These are phyloP conservation scores for Eudyptes chrysolophus DNA, from an alignment of 2,113 vertebrate genomes.

Conservation along the genomic window DNA sequence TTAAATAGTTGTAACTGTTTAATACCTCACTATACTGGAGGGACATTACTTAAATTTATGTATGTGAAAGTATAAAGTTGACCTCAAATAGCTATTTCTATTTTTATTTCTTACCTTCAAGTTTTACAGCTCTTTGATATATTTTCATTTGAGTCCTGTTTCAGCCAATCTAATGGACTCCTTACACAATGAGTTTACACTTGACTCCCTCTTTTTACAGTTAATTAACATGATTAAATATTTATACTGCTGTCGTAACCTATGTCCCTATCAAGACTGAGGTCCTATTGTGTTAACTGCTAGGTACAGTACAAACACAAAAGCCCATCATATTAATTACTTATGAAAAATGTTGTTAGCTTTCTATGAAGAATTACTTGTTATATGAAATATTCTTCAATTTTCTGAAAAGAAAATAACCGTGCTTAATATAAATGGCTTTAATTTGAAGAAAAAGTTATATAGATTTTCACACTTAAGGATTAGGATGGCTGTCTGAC, in stretches of 20 bases:
- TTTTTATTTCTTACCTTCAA: background rate
- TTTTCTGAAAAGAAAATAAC: background rate
- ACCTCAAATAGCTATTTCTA: background rate
- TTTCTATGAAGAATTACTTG: background rate
- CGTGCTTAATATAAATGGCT: background rate
- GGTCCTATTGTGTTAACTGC: background rate
- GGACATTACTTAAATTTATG: background rate
- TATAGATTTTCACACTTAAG: background rate
- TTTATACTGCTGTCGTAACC: slow-evolving; percentile 17
- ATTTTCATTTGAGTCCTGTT: background rate
- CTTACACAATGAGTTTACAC: background rate
- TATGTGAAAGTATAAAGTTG: background rate
- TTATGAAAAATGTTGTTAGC: background rate
- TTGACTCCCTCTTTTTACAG: background rate
- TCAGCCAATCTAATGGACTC: background rate
- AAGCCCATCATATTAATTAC: background rate
- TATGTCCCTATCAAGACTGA: background rate
- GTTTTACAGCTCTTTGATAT: background rate
- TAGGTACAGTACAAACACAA: background rate
- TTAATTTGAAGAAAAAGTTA: background rate
- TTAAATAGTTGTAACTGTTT: background rate
- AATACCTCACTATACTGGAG: background rate
- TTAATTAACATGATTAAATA: slow-evolving; percentile 44
- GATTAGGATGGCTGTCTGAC: background rate
- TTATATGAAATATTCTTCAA: background rate